phyloP scores from a whole-genome alignment of 2,113 vertebrate genomes.

The Clupea harengus region DNA sequence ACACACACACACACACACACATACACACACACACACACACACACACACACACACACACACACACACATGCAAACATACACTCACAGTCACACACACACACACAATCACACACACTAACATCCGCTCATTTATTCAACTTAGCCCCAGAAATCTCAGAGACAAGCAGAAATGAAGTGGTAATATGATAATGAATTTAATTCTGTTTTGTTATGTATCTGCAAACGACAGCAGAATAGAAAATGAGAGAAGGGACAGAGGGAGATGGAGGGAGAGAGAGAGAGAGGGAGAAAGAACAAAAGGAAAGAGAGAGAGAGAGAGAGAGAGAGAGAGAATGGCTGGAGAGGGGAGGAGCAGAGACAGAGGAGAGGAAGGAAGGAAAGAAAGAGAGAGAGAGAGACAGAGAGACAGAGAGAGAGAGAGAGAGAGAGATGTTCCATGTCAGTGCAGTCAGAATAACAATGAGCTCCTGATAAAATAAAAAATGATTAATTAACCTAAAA shows the following conservation, averaged over 20 bases:
- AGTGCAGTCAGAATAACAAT: background rate
- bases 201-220: background rate
- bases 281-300: background rate
- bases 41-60: background rate
- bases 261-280: background rate
- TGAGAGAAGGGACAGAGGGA: background rate
- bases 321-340: background rate
- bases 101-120: background rate
- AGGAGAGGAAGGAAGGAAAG: background rate
- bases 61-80: background rate
- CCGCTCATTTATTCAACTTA: background rate
- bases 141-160: background rate
- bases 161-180: conserved; percentile 9
- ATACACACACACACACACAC: background rate
- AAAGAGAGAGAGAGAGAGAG: background rate
- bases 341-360: background rate
- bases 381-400: background rate
- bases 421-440: background rate
- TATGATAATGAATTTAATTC: conserved; percentile 15
- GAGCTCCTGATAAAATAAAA: too few relatives aligned
- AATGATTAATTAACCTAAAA: too few relatives aligned
- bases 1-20: too few relatives aligned
- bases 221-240: background rate
- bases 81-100: background rate
- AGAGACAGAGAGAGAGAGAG: too few relatives aligned